A percentile compares a stretch with the other conserved stretches of the same genome.
phyloP scores from a whole-genome alignment of 1,140 invertebrate genomes.

The Drosophila lacteicornis region DNA sequence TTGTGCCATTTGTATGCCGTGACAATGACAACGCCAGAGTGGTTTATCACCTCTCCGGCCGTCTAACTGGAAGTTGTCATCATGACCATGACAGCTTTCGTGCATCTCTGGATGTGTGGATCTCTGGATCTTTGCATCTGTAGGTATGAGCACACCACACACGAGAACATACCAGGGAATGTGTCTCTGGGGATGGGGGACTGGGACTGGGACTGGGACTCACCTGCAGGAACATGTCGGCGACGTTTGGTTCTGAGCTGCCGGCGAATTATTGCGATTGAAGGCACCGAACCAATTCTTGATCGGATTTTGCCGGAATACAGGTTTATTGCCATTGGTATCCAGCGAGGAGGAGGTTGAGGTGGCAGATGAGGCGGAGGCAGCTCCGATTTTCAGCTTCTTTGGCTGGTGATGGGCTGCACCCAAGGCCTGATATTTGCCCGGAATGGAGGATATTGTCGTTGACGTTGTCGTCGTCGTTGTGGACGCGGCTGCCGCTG shows the following conservation, averaged over 20 bases:
- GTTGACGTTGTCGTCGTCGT: conserved; percentile 19
- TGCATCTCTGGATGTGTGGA: conserved; percentile 20
- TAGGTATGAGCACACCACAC: conserved; percentile 14
- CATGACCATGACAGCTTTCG: conserved; percentile 67
- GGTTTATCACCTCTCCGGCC: conserved; percentile 49
- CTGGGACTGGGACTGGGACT: conserved; percentile 23
- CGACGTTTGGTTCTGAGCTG: conserved; percentile 73
- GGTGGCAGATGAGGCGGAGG: conserved; percentile 26
- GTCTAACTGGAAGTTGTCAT: conserved; percentile 69
- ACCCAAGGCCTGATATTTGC: conserved; percentile 81
- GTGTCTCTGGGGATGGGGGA: conserved; percentile 20
- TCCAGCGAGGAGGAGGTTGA: conserved; percentile 19
- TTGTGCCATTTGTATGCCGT: conserved; percentile 65
- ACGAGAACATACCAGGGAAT: conserved; percentile 4
- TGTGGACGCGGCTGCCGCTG: conserved; percentile 23
- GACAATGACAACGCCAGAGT: conserved; percentile 68
- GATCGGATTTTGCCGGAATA: conserved; percentile 83
- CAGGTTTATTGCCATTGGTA: conserved; percentile 65
- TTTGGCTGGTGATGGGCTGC: conserved; percentile 68
- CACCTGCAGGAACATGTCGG: conserved; percentile 82
- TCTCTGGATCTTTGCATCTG: conserved; percentile 24
- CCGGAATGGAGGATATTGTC: conserved; percentile 69
- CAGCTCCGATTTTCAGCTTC: conserved; percentile 61
- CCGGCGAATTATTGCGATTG: conserved; percentile 81
- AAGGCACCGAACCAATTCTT: conserved; percentile 84